A percentile compares a stretch with the other conserved stretches of the same genome.
phyloP scores from a whole-genome alignment of 1,140 invertebrate genomes.

The Zaprionus nigranus region DNA sequence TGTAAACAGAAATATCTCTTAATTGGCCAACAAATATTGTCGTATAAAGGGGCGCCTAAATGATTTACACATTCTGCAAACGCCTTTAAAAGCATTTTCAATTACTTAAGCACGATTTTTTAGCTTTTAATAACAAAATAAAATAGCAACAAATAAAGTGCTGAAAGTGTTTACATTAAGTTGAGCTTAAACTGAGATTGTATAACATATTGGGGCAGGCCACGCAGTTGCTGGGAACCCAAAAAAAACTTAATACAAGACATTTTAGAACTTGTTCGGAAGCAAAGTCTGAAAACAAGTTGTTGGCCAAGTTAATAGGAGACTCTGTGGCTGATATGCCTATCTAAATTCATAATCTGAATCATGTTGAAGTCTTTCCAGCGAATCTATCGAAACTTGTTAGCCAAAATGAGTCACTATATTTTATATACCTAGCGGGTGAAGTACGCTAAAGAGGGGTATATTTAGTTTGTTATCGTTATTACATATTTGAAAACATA shows the following conservation, averaged over 20 bases:
- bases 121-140: constrained; percentile 6
- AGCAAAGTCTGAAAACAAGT: constrained; percentile 2
- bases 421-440: neutral
- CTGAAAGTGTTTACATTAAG: constrained; percentile 19
- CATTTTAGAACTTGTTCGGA: constrained; percentile 2
- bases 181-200: constrained; percentile 3
- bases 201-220: constrained; percentile 18
- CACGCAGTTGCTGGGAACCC: neutral
- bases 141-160: constrained; percentile 21
- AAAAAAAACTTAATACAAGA: neutral
- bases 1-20: constrained; percentile 51
- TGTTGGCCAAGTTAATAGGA: neutral
- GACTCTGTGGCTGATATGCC: neutral
- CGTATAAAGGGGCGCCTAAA: constrained; percentile 54
- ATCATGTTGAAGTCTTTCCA: neutral
- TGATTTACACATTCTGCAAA: constrained; percentile 38
- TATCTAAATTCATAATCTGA: neutral
- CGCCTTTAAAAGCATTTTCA: constrained; percentile 36
- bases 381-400: neutral
- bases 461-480: neutral
- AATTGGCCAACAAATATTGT: constrained; percentile 67
- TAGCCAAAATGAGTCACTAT: neutral
- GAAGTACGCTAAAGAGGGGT: neutral
- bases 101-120: constrained; percentile 20
- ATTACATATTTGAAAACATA: neutral